phyloP scores from a whole-genome alignment of 2,113 vertebrate species.

The Vombatus ursinus region DNA sequence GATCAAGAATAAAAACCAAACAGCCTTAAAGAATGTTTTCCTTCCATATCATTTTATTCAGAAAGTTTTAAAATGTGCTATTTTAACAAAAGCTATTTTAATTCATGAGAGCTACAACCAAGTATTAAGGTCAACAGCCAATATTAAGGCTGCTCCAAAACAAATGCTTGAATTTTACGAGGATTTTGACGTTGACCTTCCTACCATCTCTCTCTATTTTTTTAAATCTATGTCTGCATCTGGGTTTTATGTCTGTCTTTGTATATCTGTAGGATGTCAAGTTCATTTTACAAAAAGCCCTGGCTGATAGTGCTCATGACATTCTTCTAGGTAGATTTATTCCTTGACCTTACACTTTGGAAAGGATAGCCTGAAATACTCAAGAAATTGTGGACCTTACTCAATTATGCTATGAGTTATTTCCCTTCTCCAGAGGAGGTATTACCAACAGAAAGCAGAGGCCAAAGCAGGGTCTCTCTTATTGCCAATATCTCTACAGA shows the following conservation, averaged over 20 bases:
- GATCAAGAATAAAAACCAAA: background rate
- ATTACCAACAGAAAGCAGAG: conserved; percentile 74
- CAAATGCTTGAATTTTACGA: conserved; percentile 45
- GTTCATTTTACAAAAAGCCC: conserved; percentile 68
- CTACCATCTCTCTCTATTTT: conserved; percentile 43
- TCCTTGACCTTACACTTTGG: conserved; percentile 80
- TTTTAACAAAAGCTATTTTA: conserved; percentile 24
- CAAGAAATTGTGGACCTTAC: conserved; percentile 77
- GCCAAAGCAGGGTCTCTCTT: conserved; percentile 63
- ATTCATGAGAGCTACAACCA: conserved; percentile 14
- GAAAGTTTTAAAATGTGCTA: conserved; percentile 39
- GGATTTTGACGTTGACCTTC: conserved; percentile 48
- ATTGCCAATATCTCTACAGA: conserved; percentile 62
- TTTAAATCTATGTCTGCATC: conserved; percentile 25
- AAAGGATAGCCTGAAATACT: conserved; percentile 80
- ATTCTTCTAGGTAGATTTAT: conserved; percentile 82
- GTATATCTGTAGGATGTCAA: conserved; percentile 66
- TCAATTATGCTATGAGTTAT: conserved; percentile 80
- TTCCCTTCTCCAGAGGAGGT: conserved; percentile 76
- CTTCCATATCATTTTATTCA: conserved; percentile 4
- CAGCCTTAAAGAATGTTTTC: background rate
- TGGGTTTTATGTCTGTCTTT: conserved; percentile 63
- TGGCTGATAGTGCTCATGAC: conserved; percentile 72
- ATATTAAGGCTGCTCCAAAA: conserved; percentile 27
- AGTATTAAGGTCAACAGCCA: conserved; percentile 28